Evolutionary conservation across 2,797 vertebrate genomes (phyloP), one percentile per base, ranked within the genome.

Genomic region (Sebastes umbrosus): DNA sequence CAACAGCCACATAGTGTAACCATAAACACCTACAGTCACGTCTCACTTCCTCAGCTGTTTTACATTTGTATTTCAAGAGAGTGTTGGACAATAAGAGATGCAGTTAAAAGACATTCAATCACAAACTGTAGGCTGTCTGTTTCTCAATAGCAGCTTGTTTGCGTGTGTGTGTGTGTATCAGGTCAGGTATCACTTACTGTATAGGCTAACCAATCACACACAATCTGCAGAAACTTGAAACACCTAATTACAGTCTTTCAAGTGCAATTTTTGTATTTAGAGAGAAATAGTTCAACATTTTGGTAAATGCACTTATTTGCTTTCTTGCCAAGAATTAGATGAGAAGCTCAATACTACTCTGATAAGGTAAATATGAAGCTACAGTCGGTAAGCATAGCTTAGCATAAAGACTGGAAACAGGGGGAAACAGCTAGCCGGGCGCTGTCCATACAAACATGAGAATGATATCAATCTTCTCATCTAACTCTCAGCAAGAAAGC

Each of bases 11-110:
- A 62, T 4, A 29, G 20, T 9, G 1, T 8, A 8, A 68, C 52
- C 22, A 12, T 8, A 64, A 12, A 55, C 29, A n/a, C 13, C 13
- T 6, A 58, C 3, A 18, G 9, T 14, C 24, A 13, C 1, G 2
- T 69, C 55, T 86, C 79, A 80, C 50, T 90, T 92, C 89, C 75
- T 68, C 52, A 75, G 2, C 8, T 2, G 54, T 70, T 34, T 73
- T 11, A 16, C 18, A 24, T 72, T 14, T 65, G 1, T 59, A 24
- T 69, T 63, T 55, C 10, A 34, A 8, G 31, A 36, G 31, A 36
- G 5, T 25, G 14, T 18, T 52, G 18, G 8, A 4, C 6, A 20
- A 66, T 31, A 43, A 10, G 6, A 29, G 10, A 60, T 60, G 2
- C 22, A 65, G 24, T 58, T 58, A 5, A 65, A 54, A 25, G 12